Percentiles rank a stretch among this genome's conserved stretches.
Evolutionary conservation across 2,888 invertebrate species (phyloP).

Genomic region (Pelosia muscerda): DNA sequence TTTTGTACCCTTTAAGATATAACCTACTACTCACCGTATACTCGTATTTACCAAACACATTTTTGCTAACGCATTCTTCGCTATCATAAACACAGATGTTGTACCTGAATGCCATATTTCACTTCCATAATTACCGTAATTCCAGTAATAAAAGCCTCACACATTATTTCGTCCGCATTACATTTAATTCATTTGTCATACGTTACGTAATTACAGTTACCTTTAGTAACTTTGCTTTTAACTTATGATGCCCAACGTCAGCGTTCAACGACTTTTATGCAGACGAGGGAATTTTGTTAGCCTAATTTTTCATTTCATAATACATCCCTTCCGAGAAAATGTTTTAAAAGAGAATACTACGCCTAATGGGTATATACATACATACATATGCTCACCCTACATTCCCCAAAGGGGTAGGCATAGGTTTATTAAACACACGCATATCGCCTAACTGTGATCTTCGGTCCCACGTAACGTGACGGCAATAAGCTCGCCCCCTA

Average conservation of each 20-base stretch:
- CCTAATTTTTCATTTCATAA: not conserved
- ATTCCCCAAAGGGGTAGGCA: too few relatives aligned
- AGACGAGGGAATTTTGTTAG: not conserved
- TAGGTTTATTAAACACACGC: too few relatives aligned
- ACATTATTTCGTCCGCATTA: not conserved
- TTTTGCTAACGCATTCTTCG: not conserved
- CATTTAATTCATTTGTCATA: not conserved
- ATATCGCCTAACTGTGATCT: too few relatives aligned
- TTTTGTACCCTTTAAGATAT: not conserved
- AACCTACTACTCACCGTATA: not conserved
- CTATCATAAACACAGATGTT: not conserved
- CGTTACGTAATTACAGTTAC: not conserved
- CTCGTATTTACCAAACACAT: not conserved
- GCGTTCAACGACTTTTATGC: not conserved
- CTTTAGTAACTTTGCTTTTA: conserved; percentile 1
- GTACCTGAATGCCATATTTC: not conserved
- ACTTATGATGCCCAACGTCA: not conserved
- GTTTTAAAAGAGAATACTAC: too few relatives aligned
- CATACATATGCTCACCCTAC: too few relatives aligned
- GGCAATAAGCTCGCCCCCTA: too few relatives aligned
- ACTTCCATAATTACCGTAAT: not conserved
- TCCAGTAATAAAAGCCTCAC: not conserved
- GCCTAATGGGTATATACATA: too few relatives aligned
- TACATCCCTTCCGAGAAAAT: too few relatives aligned
- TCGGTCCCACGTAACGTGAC: too few relatives aligned